A percentile compares a stretch with the other conserved stretches of the same genome.
phyloP scores from a whole-genome alignment of 37 sponge, comb jelly and placozoan genomes.

The Chondrosia reniformis region DNA sequence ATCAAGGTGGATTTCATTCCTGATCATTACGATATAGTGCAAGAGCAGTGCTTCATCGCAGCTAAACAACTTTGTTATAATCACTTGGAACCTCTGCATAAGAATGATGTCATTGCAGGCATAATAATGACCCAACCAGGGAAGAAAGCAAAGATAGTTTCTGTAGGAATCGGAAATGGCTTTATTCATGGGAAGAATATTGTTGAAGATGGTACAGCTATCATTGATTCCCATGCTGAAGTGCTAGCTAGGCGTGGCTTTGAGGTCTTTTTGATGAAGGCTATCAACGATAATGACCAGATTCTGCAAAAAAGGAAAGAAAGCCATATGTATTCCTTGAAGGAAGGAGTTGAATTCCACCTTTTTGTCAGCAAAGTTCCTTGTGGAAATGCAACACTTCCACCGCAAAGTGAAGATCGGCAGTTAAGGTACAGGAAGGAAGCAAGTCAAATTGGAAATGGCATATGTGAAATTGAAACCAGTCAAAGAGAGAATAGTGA shows the following conservation, averaged over 20 bases:
- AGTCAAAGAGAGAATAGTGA: neutral
- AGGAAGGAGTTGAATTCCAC: neutral
- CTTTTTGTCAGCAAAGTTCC: slow-evolving; percentile 19
- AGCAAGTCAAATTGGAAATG: neutral
- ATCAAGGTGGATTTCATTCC: too few species aligned
- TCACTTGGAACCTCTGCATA: neutral
- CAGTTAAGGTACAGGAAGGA: neutral
- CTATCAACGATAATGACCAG: neutral
- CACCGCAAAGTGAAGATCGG: neutral
- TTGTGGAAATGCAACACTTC: slow-evolving; percentile 15
- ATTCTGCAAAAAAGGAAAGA: too few species aligned
- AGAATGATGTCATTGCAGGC: neutral
- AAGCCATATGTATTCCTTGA: neutral
- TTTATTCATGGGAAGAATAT: neutral
- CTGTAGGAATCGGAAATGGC: neutral
- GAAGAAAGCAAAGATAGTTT: neutral
- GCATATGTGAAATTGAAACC: neutral
- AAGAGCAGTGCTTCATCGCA: too few species aligned
- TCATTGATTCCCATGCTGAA: slow-evolving; percentile 12
- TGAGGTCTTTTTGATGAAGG: neutral
- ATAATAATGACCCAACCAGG: neutral
- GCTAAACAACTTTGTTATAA: neutral
- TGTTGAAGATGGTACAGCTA: neutral
- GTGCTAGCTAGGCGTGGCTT: slow-evolving; percentile 3
- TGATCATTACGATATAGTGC: too few species aligned